Evolutionary conservation across 2,113 vertebrate genomes (phyloP), one percentile per base, ranked within the genome.

Genomic region (Lepidothrix coronata): DNA sequence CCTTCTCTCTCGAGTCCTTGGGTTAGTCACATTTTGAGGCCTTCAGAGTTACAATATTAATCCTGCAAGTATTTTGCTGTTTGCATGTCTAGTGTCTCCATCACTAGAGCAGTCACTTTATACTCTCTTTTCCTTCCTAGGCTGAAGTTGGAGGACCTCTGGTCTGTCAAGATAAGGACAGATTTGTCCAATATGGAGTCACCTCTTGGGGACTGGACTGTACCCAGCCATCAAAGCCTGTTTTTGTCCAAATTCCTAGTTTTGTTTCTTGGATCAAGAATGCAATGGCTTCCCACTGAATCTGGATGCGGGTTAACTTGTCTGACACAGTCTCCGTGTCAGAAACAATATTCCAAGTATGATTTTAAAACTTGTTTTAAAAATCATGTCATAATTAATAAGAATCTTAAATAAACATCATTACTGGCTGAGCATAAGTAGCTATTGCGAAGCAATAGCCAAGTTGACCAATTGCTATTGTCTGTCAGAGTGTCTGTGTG

Each of bases 171-270:
- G 81, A 98, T 37, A 97, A 98, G 65, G 98, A 98, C 85, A 98
- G 33, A 67, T 99, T 98, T 76, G 20, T 99, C 72, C 88, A 99
- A 52, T 98, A 99, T 94, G 98, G 98, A 23, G 98, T 99, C 66
- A 99, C 98, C 2, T 99, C 99, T 2, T 99, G 99, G 98, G 98
- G 98, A 70, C 96, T 99, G 58, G 98, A 99, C 58, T 99, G 98
- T 52, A 98, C 98, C 24, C 98, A 97, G 16, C 91, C 98, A 94
- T 98, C 98, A 98, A 99, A 98, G 93, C 98, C 98, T 35, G 98
- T 98, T 93, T 99, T 99, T 43, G 98, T 98, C 15, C 96, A 81
- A 18, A 98, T 99, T 33, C 98, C 99, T 43, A 97, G 71, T 61
- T 99, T 98, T 81, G 27, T 98, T 21, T 93, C 97, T 78, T 99